Conservation (phyloP, 2,797 vertebrate genomes). For the Cyprinella venusta region DNA sequence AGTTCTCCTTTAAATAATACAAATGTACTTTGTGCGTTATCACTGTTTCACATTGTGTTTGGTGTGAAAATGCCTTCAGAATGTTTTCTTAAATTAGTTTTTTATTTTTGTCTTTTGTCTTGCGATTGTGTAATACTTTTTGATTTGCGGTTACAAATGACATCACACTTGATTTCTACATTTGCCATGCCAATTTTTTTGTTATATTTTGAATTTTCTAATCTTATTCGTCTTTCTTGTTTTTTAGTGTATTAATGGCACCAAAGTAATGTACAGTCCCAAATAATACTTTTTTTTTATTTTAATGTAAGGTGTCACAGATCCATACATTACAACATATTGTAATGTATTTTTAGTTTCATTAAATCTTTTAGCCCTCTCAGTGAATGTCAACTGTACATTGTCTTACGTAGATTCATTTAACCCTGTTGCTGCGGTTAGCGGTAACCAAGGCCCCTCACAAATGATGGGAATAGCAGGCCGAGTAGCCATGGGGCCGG, state of each 20-base stretch:
- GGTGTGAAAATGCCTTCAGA: neutral
- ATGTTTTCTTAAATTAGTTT: neutral
- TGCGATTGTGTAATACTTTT: neutral
- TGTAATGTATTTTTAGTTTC: neutral
- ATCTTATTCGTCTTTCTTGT: neutral
- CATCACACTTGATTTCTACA: neutral
- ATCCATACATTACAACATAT: neutral
- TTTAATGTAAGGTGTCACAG: neutral
- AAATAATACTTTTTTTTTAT: neutral
- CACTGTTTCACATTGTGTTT: neutral
- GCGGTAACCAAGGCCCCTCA: slow-evolving; percentile 90
- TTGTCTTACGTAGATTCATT: slow-evolving; percentile 86
- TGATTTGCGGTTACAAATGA: neutral
- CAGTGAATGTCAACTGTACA: slow-evolving; percentile 49
- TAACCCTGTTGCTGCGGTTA: slow-evolving; percentile 90
- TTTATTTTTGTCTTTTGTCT: neutral
- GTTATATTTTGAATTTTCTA: neutral
- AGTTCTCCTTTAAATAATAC: no score
- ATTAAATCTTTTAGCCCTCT: slow-evolving; percentile 14
- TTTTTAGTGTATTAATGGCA: neutral
- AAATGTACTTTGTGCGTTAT: no score
- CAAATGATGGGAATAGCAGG: slow-evolving; percentile 96
- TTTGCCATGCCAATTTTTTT: neutral
- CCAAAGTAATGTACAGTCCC: neutral
- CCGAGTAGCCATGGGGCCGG: slow-evolving; percentile 90